These are phyloP conservation scores for Mixornis gularis DNA, from an alignment of 2,113 vertebrate genomes.

Conservation along the genomic window DNA sequence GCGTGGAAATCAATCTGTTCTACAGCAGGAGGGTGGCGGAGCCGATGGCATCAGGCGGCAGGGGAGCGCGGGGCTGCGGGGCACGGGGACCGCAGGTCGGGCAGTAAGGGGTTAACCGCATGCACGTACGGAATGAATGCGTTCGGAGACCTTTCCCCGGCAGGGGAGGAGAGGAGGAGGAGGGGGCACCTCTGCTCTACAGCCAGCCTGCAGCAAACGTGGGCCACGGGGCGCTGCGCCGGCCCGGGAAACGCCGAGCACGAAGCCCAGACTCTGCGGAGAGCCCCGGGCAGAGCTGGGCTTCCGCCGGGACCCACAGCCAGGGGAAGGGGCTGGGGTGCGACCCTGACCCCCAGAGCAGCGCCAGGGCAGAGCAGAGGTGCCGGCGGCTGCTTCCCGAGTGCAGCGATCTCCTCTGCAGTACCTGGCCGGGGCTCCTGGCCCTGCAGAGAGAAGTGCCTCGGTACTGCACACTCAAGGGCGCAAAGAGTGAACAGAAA, in stretches of 20 bases:
- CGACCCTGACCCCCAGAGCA: background rate
- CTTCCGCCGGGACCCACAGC: background rate
- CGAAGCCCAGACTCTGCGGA: accelerated
- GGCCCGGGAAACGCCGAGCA: background rate
- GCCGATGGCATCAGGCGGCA: background rate
- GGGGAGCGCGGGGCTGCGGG: background rate
- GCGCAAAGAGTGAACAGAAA: accelerated
- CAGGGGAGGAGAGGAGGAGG: background rate
- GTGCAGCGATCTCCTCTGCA: background rate
- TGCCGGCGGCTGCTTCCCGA: background rate
- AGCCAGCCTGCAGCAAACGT: background rate
- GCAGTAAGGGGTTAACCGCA: background rate
- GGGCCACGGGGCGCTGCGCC: background rate
- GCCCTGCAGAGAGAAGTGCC: background rate
- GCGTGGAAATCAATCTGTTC: background rate
- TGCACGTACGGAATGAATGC: background rate
- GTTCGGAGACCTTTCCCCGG: background rate
- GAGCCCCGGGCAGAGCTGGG: background rate
- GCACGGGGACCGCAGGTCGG: background rate
- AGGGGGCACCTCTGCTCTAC: background rate
- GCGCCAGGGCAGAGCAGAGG: background rate
- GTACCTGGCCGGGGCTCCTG: background rate
- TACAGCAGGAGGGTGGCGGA: background rate
- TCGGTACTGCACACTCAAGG: accelerated
- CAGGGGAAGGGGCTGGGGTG: background rate